phyloP scores from a whole-genome alignment of 30 jellyfish, hydroid and myxozoan species.

The Turritopsis dohrnii region DNA sequence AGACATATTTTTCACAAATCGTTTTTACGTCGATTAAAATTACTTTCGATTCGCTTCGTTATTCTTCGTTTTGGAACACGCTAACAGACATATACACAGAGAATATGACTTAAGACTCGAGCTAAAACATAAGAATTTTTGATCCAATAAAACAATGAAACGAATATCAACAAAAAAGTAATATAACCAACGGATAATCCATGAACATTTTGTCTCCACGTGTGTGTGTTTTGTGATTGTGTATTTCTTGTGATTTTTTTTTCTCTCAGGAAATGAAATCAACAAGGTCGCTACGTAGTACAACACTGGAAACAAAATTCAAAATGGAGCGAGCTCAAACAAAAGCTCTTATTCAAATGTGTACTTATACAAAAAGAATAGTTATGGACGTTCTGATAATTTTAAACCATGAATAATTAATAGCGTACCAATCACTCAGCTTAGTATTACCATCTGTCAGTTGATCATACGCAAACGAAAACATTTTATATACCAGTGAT shows the following conservation, averaged over 20 bases:
- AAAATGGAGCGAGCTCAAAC: not conserved
- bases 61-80: not conserved
- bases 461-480: not conserved
- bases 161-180: not conserved
- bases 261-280: not conserved
- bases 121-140: not conserved
- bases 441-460: not conserved
- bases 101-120: not conserved
- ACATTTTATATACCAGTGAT: not conserved
- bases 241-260: not conserved
- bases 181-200: not conserved
- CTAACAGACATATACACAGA: not conserved
- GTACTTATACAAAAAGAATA: not conserved
- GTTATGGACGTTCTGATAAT: not conserved
- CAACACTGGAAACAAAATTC: not conserved
- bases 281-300: not conserved
- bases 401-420: not conserved
- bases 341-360: not conserved
- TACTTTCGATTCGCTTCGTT: no score
- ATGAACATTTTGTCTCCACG: not conserved
- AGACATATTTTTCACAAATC: no score
- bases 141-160: not conserved
- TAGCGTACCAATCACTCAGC: not conserved
- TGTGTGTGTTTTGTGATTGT: not conserved
- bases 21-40: no score